A percentile compares a stretch with the other conserved stretches of the same genome.
These are phyloP conservation scores for Malurus melanocephalus DNA, from an alignment of 2,113 vertebrate genomes.

Conservation along the genomic window DNA sequence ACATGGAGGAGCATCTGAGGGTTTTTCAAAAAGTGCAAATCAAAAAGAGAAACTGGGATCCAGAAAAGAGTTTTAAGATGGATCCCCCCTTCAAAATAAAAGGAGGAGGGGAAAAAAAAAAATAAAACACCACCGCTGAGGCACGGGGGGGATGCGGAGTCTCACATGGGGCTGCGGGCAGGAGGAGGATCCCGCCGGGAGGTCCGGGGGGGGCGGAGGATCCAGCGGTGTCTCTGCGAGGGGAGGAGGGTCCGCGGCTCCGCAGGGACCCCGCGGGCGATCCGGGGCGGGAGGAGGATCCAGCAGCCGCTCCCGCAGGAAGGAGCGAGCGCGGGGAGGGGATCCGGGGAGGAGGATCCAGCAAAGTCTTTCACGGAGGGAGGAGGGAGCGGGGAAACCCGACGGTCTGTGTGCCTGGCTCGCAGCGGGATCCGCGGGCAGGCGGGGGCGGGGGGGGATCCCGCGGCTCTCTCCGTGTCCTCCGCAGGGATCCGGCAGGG, in stretches of 20 bases:
- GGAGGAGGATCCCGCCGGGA: constrained; percentile 23
- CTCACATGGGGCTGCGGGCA: constrained; percentile 34
- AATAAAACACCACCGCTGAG: not conserved
- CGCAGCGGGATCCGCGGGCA: not conserved
- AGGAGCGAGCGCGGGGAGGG: constrained; percentile 37
- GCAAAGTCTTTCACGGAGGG: constrained; percentile 2
- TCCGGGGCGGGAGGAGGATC: constrained; percentile 39
- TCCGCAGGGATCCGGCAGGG: not conserved
- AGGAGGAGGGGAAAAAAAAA: too few species aligned
- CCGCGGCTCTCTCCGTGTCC: not conserved
- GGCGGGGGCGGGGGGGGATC: not conserved
- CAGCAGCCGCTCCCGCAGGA: constrained; percentile 37
- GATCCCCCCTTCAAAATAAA: not conserved
- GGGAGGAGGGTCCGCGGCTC: constrained; percentile 35
- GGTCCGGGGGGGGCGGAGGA: not conserved
- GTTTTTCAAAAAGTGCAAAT: constrained; percentile 63
- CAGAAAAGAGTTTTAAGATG: constrained; percentile 27
- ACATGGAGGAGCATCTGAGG: constrained; percentile 57
- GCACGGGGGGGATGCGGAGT: constrained; percentile 8
- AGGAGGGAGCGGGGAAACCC: constrained; percentile 13
- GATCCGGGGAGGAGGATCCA: constrained; percentile 47
- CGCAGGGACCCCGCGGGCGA: constrained; percentile 21
- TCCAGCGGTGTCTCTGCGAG: not conserved
- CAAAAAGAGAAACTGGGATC: constrained; percentile 30
- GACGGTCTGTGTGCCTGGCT: not conserved